Evolutionary conservation across 2,888 invertebrate species (phyloP), one percentile per base, ranked within the genome.

Genomic region (Ennomos fuscantarius): DNA sequence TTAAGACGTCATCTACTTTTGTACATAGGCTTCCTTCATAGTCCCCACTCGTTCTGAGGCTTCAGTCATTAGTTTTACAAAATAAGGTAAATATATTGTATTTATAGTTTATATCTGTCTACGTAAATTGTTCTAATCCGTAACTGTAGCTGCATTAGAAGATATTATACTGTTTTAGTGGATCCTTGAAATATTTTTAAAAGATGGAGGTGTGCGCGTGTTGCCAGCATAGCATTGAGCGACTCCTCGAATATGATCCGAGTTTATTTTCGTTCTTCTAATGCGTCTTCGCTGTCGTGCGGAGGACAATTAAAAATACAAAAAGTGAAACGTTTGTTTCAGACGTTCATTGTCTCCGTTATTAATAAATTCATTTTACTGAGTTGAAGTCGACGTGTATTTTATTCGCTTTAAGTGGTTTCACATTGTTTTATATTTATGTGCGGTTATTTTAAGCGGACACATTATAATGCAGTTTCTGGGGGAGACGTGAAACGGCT

Each of bases 401-500:
- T 92, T 92, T 92, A 92, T 92, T 91, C 91, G 89, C 91, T 92
- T 90, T 92, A 92, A 92, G 92, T 92, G 92, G 92, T 91, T 90
- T 91, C 90, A 92, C 92, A 91, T 92, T 92, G 90, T 90, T 91
- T 92, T 90, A 88, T 91, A 91, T 92, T 92, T 91, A 92, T 92
- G 91, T 90, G 89, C 81, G 87, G 89, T 88, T 92, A 92, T 92
- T 92, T 92, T 90, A 79, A 89, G 86, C 84, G 76, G 81, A 82
- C 85, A 89, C 92, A 88, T 92, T 89, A 91, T 92, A 89, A 90
- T 88, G 89, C 89, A 87, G 89, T 89, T 90, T 89, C 91, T 89
- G 87, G 90, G 92, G 92, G 91, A 89, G 85, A 89, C 85, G 89
- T 88, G 82, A 85, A 86, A 88, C 84, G 87, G 83, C 86, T 87